Evolutionary conservation across 2,797 vertebrate genomes (phyloP).

Genomic region (Dendrocincla tyrannina): DNA sequence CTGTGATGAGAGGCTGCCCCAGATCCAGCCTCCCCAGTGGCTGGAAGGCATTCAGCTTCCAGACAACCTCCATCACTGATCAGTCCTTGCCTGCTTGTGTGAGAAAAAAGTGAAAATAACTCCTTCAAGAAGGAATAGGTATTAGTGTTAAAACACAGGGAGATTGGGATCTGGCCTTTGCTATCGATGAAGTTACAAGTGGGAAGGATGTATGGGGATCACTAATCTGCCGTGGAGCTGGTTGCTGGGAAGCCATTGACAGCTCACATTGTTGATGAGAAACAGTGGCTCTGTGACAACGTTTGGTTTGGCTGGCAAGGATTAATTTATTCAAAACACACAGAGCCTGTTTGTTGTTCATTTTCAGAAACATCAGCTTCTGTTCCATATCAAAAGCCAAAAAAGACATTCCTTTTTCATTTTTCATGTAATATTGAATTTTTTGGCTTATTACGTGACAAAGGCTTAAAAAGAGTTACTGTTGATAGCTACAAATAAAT

Average conservation of each 20-base stretch:
- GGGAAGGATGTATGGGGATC: not conserved
- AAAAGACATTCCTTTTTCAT: not conserved
- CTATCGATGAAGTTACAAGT: not conserved
- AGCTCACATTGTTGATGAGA: constrained; percentile 33
- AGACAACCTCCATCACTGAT: not conserved
- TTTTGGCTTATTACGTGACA: not conserved
- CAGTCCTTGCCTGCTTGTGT: not conserved
- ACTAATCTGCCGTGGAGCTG: constrained; percentile 1
- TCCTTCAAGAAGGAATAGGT: not conserved
- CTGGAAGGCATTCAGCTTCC: not conserved
- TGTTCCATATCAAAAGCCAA: constrained; percentile 39
- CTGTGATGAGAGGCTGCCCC: not conserved
- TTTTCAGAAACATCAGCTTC: constrained; percentile 36
- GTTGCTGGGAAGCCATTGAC: constrained; percentile 20
- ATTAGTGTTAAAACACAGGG: not conserved
- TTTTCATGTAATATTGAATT: not conserved
- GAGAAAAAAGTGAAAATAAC: not conserved
- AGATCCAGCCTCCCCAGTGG: not conserved
- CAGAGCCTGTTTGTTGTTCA: constrained; percentile 14
- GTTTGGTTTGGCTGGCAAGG: not conserved
- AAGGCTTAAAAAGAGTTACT: not conserved
- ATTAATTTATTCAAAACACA: constrained; percentile 32
- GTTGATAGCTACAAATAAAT: not conserved
- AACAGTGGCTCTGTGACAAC: constrained; percentile 42
- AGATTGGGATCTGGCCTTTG: not conserved